phyloP scores from a whole-genome alignment of 1,140 invertebrate species.

The Linepithema humile region DNA sequence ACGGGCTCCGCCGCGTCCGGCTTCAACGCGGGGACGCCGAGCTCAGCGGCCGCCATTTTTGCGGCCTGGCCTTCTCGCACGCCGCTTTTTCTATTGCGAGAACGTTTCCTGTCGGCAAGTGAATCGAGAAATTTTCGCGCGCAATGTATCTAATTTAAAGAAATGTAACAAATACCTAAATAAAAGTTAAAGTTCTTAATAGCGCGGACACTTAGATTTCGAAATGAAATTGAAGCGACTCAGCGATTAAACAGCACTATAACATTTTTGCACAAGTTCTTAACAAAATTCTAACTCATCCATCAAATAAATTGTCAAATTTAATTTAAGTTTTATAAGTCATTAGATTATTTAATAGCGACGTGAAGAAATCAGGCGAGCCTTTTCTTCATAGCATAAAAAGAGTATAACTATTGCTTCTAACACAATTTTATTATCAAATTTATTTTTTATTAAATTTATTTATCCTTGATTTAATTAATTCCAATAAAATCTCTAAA shows the following conservation, averaged over 20 bases:
- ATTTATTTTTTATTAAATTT: background rate
- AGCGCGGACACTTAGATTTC: too few relatives aligned
- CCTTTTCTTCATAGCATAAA: too few relatives aligned
- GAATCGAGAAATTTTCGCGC: background rate
- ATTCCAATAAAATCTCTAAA: slow-evolving; percentile 1
- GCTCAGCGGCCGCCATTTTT: slow-evolving; percentile 65
- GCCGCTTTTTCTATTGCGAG: background rate
- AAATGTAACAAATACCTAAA: background rate
- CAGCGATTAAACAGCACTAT: too few relatives aligned
- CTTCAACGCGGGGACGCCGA: slow-evolving; percentile 64
- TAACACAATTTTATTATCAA: background rate
- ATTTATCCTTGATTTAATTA: too few relatives aligned
- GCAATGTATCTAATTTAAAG: background rate
- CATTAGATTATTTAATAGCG: background rate
- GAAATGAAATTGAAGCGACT: too few relatives aligned
- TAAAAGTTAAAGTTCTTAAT: too few relatives aligned
- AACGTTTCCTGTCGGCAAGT: background rate
- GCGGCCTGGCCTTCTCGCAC: background rate
- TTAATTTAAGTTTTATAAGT: background rate
- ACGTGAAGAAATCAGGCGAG: too few relatives aligned
- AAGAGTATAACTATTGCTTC: too few relatives aligned
- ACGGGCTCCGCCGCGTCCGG: slow-evolving; percentile 69
- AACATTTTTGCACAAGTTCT: background rate
- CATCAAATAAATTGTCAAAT: background rate
- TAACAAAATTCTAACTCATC: background rate